Base-by-base conservation (phyloP, 2,888 invertebrate species). In the Gari tellinella region DNA sequence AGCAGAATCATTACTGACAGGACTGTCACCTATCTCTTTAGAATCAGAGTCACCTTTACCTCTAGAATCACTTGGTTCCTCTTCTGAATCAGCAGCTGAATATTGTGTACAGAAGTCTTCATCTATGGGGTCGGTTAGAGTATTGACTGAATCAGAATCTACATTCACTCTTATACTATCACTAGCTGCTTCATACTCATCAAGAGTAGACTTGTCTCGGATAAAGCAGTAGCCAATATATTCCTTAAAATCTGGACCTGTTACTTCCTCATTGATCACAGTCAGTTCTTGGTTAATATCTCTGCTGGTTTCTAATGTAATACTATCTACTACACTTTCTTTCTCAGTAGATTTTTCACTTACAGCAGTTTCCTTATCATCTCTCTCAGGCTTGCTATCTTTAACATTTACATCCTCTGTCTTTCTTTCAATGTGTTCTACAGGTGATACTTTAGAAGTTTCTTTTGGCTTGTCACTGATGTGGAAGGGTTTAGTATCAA, bases 151-250 rank as follows among this genome's bases (percentile, higher is more conserved):
- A 17, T 53, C 58, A 23, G 68, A 61, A 41, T 74, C 74, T 26
- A 69, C 21, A 37, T 74, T 74, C 12, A 74, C 74, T 52, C 49
- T 55, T 37, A 74, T 46, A 48, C 74, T 74, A 25, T 65, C 68
- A 65, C 41, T 60, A 17, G 45, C 58, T 38, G 51, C 51, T 43
- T 52, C 61, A 62, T 17, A 26, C 25, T 52, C 62, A 43, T 62
- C 53, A 17, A 10, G 5, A 31, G 4, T 31, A 31, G 31, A 10
- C 14, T 48, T 48, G 3, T 19, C 21, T 19, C 19, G 2, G 48
- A 48, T 4, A 48, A 19, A n/a, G 12, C 10, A n/a, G 12, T 48
- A 31, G 10, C 31, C 31, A 31, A 31, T 31, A 10, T 31, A 31
- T 4, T 31, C 51, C 25, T 51, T 51, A 5, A 51, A 15, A 51